phyloP scores from a whole-genome alignment of 1,140 invertebrate species.

The Drepana arcuata region DNA sequence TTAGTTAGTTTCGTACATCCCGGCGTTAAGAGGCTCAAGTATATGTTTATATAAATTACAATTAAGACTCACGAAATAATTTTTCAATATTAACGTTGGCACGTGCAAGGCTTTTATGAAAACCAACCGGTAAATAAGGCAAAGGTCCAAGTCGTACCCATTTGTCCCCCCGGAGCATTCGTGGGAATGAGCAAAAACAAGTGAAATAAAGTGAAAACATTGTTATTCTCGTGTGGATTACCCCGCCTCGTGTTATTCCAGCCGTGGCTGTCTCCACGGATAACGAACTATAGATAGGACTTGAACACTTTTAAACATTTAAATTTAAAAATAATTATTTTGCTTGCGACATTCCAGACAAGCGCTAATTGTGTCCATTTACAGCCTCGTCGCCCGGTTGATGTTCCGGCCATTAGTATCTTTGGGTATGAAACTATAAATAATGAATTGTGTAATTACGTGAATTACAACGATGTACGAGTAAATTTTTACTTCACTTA shows the following conservation, averaged over 20 bases:
- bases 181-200: constrained; percentile 42
- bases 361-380: constrained; percentile 18
- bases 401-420: background rate
- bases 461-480: too few relatives aligned
- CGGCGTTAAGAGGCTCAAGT: too few relatives aligned
- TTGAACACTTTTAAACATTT: constrained; percentile 13
- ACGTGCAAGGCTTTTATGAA: constrained; percentile 20
- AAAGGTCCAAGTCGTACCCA: constrained; percentile 30
- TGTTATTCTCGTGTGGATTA: constrained; percentile 49
- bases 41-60: too few relatives aligned
- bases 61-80: too few relatives aligned
- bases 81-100: constrained; percentile 14
- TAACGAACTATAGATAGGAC: constrained; percentile 20
- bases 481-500: too few relatives aligned
- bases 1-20: too few relatives aligned
- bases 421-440: too few relatives aligned
- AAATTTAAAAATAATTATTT: constrained; percentile 20
- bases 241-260: constrained; percentile 26
- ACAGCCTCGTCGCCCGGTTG: constrained; percentile 3
- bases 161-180: constrained; percentile 30
- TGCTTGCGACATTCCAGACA: constrained; percentile 6
- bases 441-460: too few relatives aligned
- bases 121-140: constrained; percentile 33
- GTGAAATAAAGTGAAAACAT: constrained; percentile 46
- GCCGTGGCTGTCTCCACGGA: constrained; percentile 15